Conservation (phyloP, 2,113 vertebrate species). For the Oryzias woworae region DNA sequence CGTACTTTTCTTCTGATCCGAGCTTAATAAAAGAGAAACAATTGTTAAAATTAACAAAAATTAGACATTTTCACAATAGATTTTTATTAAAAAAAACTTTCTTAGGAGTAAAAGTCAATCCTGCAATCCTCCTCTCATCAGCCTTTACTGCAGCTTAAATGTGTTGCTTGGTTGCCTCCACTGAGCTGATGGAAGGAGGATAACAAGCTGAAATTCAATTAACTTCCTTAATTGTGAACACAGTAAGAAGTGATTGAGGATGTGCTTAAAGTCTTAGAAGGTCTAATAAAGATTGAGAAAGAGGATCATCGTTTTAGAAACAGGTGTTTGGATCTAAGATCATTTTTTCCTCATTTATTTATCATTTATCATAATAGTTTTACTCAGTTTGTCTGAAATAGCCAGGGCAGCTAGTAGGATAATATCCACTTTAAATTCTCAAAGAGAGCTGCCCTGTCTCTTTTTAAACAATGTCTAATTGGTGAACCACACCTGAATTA, state of each 20-base stretch:
- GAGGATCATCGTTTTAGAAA: slow-evolving; percentile 32
- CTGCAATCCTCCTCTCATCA: slow-evolving; percentile 38
- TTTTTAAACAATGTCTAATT: too few relatives aligned
- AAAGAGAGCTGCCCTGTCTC: too few relatives aligned
- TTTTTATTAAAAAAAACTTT: slow-evolving; percentile 26
- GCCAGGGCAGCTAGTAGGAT: too few relatives aligned
- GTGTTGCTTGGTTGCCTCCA: slow-evolving; percentile 47
- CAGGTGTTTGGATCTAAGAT: slow-evolving; percentile 27
- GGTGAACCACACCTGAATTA: too few relatives aligned
- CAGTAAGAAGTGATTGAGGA: slow-evolving; percentile 58
- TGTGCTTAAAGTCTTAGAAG: slow-evolving; percentile 28
- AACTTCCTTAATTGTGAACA: slow-evolving; percentile 57
- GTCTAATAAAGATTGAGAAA: slow-evolving; percentile 58
- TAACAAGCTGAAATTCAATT: slow-evolving; percentile 64
- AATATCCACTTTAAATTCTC: too few relatives aligned
- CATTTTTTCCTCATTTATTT: too few relatives aligned
- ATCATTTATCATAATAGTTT: too few relatives aligned
- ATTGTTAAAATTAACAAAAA: slow-evolving; percentile 11
- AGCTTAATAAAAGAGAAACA: slow-evolving; percentile 72
- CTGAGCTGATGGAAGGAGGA: slow-evolving; percentile 45
- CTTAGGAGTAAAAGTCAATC: slow-evolving; percentile 25
- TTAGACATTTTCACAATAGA: slow-evolving; percentile 10
- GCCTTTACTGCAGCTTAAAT: slow-evolving; percentile 50
- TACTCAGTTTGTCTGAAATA: too few relatives aligned
- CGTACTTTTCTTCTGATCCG: slow-evolving; percentile 89